Conservation (phyloP, 2,888 invertebrate genomes). For the Heliconius ethilla region DNA sequence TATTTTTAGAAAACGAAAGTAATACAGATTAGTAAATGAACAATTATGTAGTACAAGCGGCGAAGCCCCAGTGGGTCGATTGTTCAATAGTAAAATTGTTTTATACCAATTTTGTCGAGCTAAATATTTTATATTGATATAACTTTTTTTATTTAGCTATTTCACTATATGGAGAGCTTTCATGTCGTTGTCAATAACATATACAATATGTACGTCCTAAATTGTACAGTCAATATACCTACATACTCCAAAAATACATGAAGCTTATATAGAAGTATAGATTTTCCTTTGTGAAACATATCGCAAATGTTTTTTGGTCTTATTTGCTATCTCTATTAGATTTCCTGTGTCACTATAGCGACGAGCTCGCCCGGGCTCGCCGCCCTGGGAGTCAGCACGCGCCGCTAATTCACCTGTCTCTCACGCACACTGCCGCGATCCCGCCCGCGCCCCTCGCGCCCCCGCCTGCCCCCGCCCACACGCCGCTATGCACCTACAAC, state of each 20-base stretch:
- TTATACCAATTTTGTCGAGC: too few relatives aligned
- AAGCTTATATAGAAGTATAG: slow-evolving; percentile 5
- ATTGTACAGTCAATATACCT: not conserved
- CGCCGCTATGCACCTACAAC: slow-evolving; percentile 60
- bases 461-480: slow-evolving; percentile 45
- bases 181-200: not conserved
- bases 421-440: slow-evolving; percentile 58
- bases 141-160: too few relatives aligned
- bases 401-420: slow-evolving; percentile 67
- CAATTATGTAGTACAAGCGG: too few relatives aligned
- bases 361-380: slow-evolving; percentile 66
- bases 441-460: slow-evolving; percentile 48
- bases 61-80: too few relatives aligned
- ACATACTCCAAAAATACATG: not conserved
- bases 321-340: slow-evolving; percentile 63
- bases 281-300: slow-evolving; percentile 30
- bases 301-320: slow-evolving; percentile 47
- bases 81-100: too few relatives aligned
- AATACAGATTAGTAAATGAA: too few relatives aligned
- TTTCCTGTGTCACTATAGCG: slow-evolving; percentile 68
- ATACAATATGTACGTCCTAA: not conserved
- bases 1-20: too few relatives aligned
- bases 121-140: too few relatives aligned
- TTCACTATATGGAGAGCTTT: not conserved
- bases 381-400: slow-evolving; percentile 60